phyloP scores from a whole-genome alignment of 2,797 vertebrate species.

The Silurus aristotelis region DNA sequence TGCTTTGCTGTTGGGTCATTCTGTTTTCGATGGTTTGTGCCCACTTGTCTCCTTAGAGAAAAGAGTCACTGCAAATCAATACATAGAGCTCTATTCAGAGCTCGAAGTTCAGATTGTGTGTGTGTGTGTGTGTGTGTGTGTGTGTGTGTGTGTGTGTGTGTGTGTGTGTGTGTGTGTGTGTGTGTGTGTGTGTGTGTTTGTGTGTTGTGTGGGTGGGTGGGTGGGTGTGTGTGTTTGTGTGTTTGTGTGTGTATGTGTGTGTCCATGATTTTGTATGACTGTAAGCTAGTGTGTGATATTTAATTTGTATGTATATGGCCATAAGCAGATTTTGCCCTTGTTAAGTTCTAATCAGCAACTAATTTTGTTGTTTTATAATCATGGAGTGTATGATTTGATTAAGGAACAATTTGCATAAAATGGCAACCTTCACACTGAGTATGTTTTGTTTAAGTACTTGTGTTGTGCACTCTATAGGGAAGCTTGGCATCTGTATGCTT shows the following conservation, averaged over 20 bases:
- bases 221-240: background rate
- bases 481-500: conserved; percentile 14
- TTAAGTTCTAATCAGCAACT: background rate
- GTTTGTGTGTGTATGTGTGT: background rate
- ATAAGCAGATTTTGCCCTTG: background rate
- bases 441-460: background rate
- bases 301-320: conserved; percentile 1
- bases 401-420: conserved; percentile 17
- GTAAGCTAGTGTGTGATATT: conserved; percentile 11
- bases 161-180: background rate
- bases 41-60: conserved; percentile 14
- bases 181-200: background rate
- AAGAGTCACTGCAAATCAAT: conserved; percentile 9
- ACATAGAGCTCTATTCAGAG: background rate
- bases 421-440: background rate
- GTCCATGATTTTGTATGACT: background rate
- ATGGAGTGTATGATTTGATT: conserved; percentile 14
- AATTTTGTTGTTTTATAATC: conserved; percentile 12
- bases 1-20: background rate
- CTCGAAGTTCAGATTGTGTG: background rate
- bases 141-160: background rate
- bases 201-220: background rate
- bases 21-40: background rate
- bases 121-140: background rate
- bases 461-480: background rate